Conservation (phyloP, 2,797 vertebrate species). For the Carduelis carduelis region DNA sequence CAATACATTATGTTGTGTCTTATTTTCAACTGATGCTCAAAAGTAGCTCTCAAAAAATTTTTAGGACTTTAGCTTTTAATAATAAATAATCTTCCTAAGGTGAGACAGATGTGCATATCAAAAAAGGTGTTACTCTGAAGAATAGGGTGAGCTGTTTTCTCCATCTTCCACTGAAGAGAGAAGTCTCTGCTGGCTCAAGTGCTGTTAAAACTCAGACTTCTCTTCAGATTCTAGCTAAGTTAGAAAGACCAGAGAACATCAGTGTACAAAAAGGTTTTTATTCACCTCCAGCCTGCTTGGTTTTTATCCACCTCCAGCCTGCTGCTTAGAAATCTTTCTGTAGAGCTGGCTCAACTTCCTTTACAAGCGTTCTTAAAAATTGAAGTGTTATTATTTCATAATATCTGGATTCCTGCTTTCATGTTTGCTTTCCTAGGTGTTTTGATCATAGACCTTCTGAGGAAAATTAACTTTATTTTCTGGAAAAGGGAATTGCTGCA, state of each 20-base stretch:
- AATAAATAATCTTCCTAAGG: neutral
- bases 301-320: neutral
- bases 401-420: neutral
- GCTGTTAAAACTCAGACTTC: neutral
- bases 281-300: neutral
- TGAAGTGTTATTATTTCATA: neutral
- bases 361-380: neutral
- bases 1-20: neutral
- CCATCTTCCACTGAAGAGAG: neutral
- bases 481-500: neutral
- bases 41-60: neutral
- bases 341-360: neutral
- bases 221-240: neutral
- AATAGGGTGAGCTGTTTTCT: neutral
- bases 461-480: neutral
- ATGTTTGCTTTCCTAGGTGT: neutral
- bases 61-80: neutral
- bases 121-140: neutral
- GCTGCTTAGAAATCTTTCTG: neutral
- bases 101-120: neutral
- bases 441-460: neutral
- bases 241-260: neutral
- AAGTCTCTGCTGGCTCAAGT: neutral
- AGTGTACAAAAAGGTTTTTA: neutral
- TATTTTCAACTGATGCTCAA: neutral